These are phyloP conservation scores for Trichomalopsis sarcophagae DNA, from an alignment of 1,140 invertebrate species.

Conservation along the genomic window DNA sequence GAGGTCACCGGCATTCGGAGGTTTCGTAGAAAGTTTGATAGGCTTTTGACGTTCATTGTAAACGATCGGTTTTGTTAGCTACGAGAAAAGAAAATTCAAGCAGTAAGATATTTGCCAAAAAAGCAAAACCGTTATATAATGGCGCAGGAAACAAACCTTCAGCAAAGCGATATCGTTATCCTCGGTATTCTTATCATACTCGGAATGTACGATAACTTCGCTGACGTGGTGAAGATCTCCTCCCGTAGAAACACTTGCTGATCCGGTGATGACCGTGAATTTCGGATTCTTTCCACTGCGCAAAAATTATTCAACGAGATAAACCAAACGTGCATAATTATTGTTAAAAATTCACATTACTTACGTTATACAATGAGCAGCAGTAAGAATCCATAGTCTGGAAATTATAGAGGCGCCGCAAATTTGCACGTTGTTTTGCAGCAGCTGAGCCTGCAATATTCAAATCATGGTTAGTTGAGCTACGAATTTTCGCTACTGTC, in stretches of 20 bases:
- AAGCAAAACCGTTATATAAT: background rate
- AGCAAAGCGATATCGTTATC: conserved; percentile 51
- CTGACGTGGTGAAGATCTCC: conserved; percentile 34
- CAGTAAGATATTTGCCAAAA: background rate
- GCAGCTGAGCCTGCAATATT: conserved; percentile 38
- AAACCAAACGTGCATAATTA: background rate
- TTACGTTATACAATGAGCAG: conserved; percentile 49
- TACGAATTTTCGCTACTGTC: background rate
- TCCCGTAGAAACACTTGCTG: conserved; percentile 9
- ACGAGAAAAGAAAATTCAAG: background rate
- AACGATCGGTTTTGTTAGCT: conserved; percentile 33
- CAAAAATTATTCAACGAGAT: background rate
- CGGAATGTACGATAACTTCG: conserved; percentile 27
- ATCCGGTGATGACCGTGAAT: conserved; percentile 25
- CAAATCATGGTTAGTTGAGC: background rate
- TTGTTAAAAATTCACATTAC: background rate
- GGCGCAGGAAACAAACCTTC: conserved; percentile 29
- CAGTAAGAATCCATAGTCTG: conserved; percentile 46
- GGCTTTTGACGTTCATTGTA: conserved; percentile 37
- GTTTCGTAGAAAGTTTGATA: conserved; percentile 20
- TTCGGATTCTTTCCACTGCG: background rate
- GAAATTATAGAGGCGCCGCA: conserved; percentile 51
- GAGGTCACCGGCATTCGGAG: conserved; percentile 22
- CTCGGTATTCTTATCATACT: conserved; percentile 32
- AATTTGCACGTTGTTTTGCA: conserved; percentile 21